Conservation (phyloP, 2,888 invertebrate species). For the Leuctra nigra region DNA sequence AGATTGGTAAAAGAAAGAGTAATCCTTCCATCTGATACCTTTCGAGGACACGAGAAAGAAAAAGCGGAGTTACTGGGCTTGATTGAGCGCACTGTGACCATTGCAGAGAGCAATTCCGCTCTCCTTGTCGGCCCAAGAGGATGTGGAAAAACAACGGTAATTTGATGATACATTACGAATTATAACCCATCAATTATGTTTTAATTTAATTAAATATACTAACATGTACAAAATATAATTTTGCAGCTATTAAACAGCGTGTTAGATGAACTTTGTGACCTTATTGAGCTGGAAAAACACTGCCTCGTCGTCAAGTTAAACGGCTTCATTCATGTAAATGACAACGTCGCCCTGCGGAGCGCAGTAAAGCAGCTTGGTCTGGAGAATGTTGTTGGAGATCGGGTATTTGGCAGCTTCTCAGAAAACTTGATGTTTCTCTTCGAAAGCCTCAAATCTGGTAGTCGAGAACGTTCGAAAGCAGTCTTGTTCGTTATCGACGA, state of each 20-base stretch:
- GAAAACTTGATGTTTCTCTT: constrained; percentile 81
- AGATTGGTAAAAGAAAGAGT: constrained; percentile 41
- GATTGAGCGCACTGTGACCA: constrained; percentile 59
- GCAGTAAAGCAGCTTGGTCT: constrained; percentile 70
- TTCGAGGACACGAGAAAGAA: constrained; percentile 54
- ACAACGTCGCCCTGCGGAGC: constrained; percentile 74
- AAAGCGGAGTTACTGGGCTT: constrained; percentile 61
- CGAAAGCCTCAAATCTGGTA: constrained; percentile 68
- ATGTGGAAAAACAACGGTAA: constrained; percentile 76
- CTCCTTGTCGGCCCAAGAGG: constrained; percentile 80
- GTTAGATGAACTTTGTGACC: constrained; percentile 53
- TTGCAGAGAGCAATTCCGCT: constrained; percentile 86
- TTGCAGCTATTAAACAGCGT: constrained; percentile 67
- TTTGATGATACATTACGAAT: constrained; percentile 32
- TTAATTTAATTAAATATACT: no score
- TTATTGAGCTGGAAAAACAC: constrained; percentile 55
- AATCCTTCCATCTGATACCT: constrained; percentile 43
- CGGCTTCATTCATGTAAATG: constrained; percentile 87
- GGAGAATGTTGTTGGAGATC: constrained; percentile 75
- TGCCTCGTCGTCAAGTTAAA: constrained; percentile 68
- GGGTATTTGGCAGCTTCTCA: constrained; percentile 63
- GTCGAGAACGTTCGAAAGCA: constrained; percentile 53
- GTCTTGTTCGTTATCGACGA: constrained; percentile 82
- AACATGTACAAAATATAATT: no score
- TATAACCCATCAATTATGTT: no score